These are phyloP conservation scores for Chlorops oryzae DNA, from an alignment of 1,140 invertebrate species.

Conservation along the genomic window DNA sequence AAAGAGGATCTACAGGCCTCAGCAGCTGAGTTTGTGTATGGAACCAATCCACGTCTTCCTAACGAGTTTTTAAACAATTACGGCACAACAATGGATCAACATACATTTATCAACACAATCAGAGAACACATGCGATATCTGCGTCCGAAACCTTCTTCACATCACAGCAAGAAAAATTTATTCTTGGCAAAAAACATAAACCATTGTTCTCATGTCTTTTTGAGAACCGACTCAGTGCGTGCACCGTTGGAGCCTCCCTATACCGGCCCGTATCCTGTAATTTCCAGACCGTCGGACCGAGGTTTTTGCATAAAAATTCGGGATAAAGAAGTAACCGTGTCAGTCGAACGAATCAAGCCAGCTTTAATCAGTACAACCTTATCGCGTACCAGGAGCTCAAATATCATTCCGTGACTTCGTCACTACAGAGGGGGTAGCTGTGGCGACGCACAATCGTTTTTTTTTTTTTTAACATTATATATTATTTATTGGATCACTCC, in stretches of 20 bases:
- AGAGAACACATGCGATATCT: conserved; percentile 15
- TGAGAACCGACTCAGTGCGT: conserved; percentile 22
- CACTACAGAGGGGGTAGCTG: no score
- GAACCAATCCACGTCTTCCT: conserved; percentile 34
- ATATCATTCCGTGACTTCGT: no score
- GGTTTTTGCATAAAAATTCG: neutral
- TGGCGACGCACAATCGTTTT: no score
- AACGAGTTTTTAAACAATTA: conserved; percentile 31
- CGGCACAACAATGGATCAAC: neutral
- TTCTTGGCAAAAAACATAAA: conserved; percentile 21
- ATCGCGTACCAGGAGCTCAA: no score
- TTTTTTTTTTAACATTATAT: no score
- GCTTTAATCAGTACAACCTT: no score
- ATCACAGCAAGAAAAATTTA: conserved; percentile 3
- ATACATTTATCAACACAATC: conserved; percentile 14
- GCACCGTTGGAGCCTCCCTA: conserved; percentile 25
- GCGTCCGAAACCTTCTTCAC: neutral
- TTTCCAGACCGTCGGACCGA: neutral
- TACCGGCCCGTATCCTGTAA: conserved; percentile 29
- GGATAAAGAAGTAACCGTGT: neutral
- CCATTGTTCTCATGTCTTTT: conserved; percentile 25
- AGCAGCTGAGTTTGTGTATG: conserved; percentile 40
- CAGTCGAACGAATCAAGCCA: neutral
- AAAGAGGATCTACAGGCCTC: conserved; percentile 31
- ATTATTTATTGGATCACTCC: no score